Base-by-base conservation (phyloP, 2,797 vertebrate species). In the Glyptemys insculpta region DNA sequence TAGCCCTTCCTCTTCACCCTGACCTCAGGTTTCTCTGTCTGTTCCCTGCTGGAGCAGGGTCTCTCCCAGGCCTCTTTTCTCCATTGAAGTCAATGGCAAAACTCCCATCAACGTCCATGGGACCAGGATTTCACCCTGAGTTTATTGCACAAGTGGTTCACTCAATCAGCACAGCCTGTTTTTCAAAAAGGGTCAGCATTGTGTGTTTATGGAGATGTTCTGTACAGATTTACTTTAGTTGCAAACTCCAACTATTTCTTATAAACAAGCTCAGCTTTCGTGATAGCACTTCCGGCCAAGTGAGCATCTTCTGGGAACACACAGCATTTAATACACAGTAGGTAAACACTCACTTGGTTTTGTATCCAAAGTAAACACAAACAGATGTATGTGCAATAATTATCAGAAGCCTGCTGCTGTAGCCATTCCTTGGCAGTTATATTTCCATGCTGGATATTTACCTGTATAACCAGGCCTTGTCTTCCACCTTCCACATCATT, bases 241-340 rank as follows among this genome's bases (percentile, higher is more conserved):
- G 56, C 23, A 88, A 62, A 2, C 53, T 76, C 68, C 41, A 25
- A 8, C 37, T 3, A 47, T 25, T 80, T 81, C 31, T 83, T 44
- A 27, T 50, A 96, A 95, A 92, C 74, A 96, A 76, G 19, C 6
- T 57, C 2, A 0, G 18, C 27, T 23, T 68, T 86, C 79, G 68
- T 19, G 56, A 10, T 53, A 80, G 72, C 56, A 8, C 37, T 47
- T 57, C 93, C 90, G 76, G 91, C 80, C 54, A 92, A 94, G 83
- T 5, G 4, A 3, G 44, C 85, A 2, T 56, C 16, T 80, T 94
- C 54, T 12, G 88, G 86, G 87, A 89, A 88, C 3, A 25, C 1
- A 0, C 0, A 0, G 85, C 0, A 0, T 21, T 80, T 8, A 14
- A 54, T 59, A 18, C 0, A 0, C 52, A 44, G 88, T 41, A 88